Evolutionary conservation across 2,797 vertebrate species (phyloP).

Genomic region (Hyperoplus immaculatus): DNA sequence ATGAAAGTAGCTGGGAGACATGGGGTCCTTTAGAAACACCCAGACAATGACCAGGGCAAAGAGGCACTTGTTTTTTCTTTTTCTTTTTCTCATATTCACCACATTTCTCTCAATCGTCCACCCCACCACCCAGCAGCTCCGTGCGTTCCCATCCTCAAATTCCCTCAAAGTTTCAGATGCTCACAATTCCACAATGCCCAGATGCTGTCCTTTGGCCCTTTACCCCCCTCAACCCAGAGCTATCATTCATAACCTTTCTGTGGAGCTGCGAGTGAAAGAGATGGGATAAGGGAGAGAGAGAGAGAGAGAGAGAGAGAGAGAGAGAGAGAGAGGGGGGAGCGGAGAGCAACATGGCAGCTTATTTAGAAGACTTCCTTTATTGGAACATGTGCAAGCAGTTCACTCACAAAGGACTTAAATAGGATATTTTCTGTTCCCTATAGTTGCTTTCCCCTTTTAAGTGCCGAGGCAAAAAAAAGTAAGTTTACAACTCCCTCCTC

Average conservation of each 20-base stretch:
- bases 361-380: slow-evolving; percentile 93
- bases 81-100: slow-evolving; percentile 62
- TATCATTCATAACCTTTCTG: slow-evolving; percentile 89
- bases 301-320: slow-evolving; percentile 71
- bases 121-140: slow-evolving; percentile 64
- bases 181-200: slow-evolving; percentile 85
- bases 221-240: slow-evolving; percentile 82
- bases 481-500: slow-evolving; percentile 99
- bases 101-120: slow-evolving; percentile 69
- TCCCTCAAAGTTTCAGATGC: slow-evolving; percentile 84
- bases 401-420: slow-evolving; percentile 98
- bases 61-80: slow-evolving; percentile 71
- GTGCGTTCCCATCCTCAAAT: slow-evolving; percentile 81
- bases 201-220: slow-evolving; percentile 86
- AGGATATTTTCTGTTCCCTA: slow-evolving; percentile 99
- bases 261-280: slow-evolving; percentile 82
- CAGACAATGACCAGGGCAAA: slow-evolving; percentile 73
- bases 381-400: slow-evolving; percentile 95
- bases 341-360: slow-evolving; percentile 89
- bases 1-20: slow-evolving; percentile 71
- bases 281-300: slow-evolving; percentile 79
- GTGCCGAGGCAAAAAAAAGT: slow-evolving; percentile 98
- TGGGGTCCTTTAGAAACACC: slow-evolving; percentile 74
- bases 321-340: slow-evolving; percentile 75
- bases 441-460: slow-evolving; percentile 99